These are phyloP conservation scores for Tricholauxania praeusta DNA, from an alignment of 2,888 invertebrate species.

Conservation along the genomic window DNA sequence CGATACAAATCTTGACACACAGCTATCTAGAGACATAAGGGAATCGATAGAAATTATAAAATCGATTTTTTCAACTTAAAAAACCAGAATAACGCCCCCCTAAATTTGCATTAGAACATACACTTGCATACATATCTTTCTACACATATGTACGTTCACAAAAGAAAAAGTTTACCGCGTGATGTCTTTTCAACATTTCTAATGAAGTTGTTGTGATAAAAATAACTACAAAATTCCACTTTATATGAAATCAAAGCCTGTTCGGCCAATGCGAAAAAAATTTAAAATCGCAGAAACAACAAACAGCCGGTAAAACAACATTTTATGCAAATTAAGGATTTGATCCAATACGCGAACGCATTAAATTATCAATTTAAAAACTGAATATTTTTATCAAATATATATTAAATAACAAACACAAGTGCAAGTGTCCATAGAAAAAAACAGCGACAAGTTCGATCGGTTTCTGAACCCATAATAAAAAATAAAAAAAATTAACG, in stretches of 20 bases:
- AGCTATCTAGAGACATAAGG: too few relatives aligned
- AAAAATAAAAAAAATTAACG: neutral
- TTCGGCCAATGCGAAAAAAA: neutral
- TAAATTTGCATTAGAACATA: too few relatives aligned
- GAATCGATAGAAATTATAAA: too few relatives aligned
- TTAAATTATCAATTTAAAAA: conserved; percentile 19
- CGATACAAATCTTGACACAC: too few relatives aligned
- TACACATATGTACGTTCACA: too few relatives aligned
- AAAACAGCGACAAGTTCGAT: conserved; percentile 24
- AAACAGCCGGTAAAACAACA: conserved; percentile 58
- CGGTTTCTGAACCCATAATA: conserved; percentile 4
- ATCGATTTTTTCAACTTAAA: too few relatives aligned
- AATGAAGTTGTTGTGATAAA: too few relatives aligned
- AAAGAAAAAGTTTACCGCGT: too few relatives aligned
- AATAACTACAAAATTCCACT: too few relatives aligned
- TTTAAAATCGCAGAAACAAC: conserved; percentile 26
- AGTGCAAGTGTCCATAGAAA: conserved; percentile 1
- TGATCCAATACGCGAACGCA: conserved; percentile 35
- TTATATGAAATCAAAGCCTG: conserved; percentile 2
- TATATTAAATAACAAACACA: conserved; percentile 26
- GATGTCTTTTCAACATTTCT: too few relatives aligned
- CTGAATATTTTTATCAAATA: conserved; percentile 19
- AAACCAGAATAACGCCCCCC: too few relatives aligned
- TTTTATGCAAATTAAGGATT: conserved; percentile 59
- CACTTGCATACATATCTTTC: too few relatives aligned